phyloP scores from a whole-genome alignment of 2,888 invertebrate species.

The Gymnoscelis rufifasciata region DNA sequence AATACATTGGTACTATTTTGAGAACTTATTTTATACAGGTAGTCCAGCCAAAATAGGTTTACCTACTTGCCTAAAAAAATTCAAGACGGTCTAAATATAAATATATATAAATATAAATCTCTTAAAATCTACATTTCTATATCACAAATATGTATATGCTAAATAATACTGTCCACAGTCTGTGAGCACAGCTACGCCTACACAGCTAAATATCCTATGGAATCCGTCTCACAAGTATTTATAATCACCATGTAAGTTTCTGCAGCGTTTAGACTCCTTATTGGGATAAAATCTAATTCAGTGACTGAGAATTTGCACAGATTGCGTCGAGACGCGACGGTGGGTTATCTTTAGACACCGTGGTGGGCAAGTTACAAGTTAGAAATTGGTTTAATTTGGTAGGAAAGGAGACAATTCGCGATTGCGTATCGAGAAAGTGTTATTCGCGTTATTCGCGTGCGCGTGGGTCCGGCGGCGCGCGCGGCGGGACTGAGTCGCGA shows the following conservation, averaged over 20 bases:
- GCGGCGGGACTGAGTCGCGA: conserved; percentile 63
- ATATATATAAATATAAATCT: no score
- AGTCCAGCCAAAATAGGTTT: no score
- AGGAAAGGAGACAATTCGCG: conserved; percentile 38
- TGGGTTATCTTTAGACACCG: conserved; percentile 51
- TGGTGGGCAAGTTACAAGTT: conserved; percentile 30
- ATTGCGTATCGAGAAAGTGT: conserved; percentile 52
- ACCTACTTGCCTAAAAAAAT: no score
- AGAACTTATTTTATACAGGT: no score
- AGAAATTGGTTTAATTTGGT: conserved; percentile 48
- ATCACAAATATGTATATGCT: no score
- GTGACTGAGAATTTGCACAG: conserved; percentile 46
- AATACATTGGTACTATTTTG: no score
- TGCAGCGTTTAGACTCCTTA: conserved; percentile 41
- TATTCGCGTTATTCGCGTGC: conserved; percentile 67
- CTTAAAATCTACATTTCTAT: conserved; percentile 1
- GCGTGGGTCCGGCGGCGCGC: conserved; percentile 68
- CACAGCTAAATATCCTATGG: background rate
- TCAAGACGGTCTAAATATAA: no score
- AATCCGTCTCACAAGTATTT: conserved; percentile 30
- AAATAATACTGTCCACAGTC: no score
- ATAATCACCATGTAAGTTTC: conserved; percentile 43
- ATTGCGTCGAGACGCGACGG: conserved; percentile 40
- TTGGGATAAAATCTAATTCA: conserved; percentile 39
- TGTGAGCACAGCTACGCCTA: background rate